phyloP scores from a whole-genome alignment of 2,888 invertebrate species.

The Abrostola tripartita region DNA sequence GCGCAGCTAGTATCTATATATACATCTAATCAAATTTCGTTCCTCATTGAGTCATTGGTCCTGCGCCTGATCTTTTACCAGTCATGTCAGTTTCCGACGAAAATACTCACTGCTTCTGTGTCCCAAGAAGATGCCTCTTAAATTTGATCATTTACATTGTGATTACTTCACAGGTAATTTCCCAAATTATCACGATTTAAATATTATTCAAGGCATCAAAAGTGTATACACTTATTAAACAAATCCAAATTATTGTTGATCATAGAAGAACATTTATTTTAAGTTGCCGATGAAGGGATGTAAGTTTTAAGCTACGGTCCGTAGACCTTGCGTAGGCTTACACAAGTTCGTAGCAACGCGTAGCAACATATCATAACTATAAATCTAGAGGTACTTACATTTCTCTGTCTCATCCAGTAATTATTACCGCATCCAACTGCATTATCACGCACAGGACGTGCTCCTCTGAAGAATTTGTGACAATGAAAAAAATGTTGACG shows the following conservation, averaged over 20 bases:
- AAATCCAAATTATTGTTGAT: neutral
- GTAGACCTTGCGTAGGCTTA: constrained; percentile 2
- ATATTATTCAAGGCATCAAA: too few species aligned
- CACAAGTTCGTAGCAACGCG: neutral
- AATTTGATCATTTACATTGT: too few species aligned
- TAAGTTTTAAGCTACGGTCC: constrained; percentile 1
- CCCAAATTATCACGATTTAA: too few species aligned
- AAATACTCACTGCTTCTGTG: too few species aligned
- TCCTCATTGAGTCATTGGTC: too few species aligned
- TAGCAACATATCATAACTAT: neutral
- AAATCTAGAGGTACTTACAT: neutral
- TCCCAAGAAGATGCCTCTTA: too few species aligned
- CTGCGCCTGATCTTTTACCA: too few species aligned
- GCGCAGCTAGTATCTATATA: too few species aligned
- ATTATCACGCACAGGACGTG: constrained; percentile 17
- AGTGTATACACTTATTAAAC: neutral
- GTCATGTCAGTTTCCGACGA: too few species aligned
- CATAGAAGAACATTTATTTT: neutral
- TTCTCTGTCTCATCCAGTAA: constrained; percentile 22
- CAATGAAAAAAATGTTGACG: constrained; percentile 36
- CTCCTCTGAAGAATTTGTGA: constrained; percentile 36
- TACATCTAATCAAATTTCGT: too few species aligned
- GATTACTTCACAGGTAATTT: too few species aligned
- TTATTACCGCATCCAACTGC: neutral
- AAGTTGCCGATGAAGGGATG: neutral